Evolutionary conservation across 2,113 vertebrate genomes (phyloP).

Genomic region (Cavia aperea): DNA sequence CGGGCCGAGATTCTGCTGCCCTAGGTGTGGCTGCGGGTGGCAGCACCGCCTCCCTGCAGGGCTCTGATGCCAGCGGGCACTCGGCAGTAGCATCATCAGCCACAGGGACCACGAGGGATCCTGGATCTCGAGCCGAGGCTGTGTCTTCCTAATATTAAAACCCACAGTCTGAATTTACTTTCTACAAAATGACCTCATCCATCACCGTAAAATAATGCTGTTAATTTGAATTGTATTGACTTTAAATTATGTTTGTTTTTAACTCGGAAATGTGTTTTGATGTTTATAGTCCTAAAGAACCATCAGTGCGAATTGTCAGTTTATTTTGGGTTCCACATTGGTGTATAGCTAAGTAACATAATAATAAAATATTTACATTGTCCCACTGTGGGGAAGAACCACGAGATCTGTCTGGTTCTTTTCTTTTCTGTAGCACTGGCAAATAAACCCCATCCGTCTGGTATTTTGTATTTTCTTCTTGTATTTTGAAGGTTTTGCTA

Average conservation of each 20-base stretch:
- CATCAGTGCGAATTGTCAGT: background rate
- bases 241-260: slow-evolving; percentile 54
- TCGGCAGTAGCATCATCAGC: fast-evolving
- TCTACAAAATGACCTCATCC: background rate
- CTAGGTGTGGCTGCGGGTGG: fast-evolving
- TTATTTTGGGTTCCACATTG: background rate
- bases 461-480: background rate
- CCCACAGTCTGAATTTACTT: background rate
- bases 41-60: fast-evolving
- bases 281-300: background rate
- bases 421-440: background rate
- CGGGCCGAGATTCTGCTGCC: fast-evolving
- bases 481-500: background rate
- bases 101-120: fast-evolving
- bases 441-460: background rate
- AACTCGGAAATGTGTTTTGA: slow-evolving; percentile 7
- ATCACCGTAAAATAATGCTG: slow-evolving; percentile 19
- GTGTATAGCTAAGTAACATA: background rate
- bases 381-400: background rate
- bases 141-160: background rate
- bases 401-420: background rate
- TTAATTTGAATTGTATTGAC: slow-evolving; percentile 44
- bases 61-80: too few species aligned
- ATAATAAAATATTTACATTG: background rate
- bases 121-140: background rate